phyloP scores from a whole-genome alignment of 2,888 invertebrate genomes.

The Drosophila setosimentum region DNA sequence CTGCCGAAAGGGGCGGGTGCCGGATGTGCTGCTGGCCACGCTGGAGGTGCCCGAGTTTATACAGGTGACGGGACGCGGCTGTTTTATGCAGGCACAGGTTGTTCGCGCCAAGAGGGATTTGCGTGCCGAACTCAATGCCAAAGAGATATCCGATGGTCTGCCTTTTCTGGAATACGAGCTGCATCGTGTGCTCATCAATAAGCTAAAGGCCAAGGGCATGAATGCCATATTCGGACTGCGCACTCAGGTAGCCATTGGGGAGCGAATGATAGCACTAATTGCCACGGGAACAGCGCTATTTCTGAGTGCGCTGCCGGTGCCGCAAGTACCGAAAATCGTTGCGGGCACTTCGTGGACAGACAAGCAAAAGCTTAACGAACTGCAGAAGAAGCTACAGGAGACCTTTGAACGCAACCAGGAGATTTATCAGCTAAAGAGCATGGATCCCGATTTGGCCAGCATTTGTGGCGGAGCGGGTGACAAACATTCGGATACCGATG shows the following conservation, averaged over 20 bases:
- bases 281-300: conserved; percentile 95
- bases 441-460: conserved; percentile 81
- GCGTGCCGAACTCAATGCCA: conserved; percentile 93
- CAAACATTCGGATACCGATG: conserved; percentile 87
- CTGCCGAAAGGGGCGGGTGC: conserved; percentile 93
- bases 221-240: conserved; percentile 96
- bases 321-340: conserved; percentile 90
- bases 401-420: conserved; percentile 90
- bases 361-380: conserved; percentile 88
- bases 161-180: conserved; percentile 98
- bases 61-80: conserved; percentile 89
- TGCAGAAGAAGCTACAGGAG: conserved; percentile 90
- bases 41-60: conserved; percentile 93
- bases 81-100: conserved; percentile 90
- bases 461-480: conserved; percentile 42
- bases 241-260: conserved; percentile 93
- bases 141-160: conserved; percentile 97
- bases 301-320: conserved; percentile 91
- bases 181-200: conserved; percentile 95
- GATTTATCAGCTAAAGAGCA: conserved; percentile 88
- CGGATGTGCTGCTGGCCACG: conserved; percentile 95
- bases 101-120: conserved; percentile 92
- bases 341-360: conserved; percentile 89
- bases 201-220: conserved; percentile 96
- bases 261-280: conserved; percentile 93